Conservation (phyloP, 2,888 invertebrate species). For the Tryphoninae sp. region DNA sequence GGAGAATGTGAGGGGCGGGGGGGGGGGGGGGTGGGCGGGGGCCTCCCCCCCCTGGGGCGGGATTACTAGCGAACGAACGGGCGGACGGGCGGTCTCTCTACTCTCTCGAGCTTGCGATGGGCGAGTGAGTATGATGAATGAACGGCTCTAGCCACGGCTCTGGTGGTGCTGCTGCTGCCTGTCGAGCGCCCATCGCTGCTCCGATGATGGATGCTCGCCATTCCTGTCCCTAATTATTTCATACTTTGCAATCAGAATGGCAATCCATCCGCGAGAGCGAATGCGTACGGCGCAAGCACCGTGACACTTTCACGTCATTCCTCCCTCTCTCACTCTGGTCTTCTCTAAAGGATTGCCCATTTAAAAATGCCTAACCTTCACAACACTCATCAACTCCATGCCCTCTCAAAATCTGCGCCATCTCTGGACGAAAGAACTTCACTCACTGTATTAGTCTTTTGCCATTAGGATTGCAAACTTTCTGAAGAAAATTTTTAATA, state of each 20-base stretch:
- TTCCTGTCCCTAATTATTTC: slow-evolving; percentile 81
- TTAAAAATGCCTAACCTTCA: no score
- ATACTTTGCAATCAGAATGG: slow-evolving; percentile 81
- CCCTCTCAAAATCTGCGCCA: no score
- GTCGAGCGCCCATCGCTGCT: slow-evolving; percentile 59
- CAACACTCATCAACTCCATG: no score
- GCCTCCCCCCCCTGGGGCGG: slow-evolving; percentile 42
- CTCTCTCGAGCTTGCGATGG: slow-evolving; percentile 65
- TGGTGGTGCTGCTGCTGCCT: slow-evolving; percentile 71
- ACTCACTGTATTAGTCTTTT: no score
- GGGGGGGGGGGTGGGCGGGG: slow-evolving; percentile 36
- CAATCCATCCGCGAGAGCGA: slow-evolving; percentile 77
- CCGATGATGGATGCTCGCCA: slow-evolving; percentile 79
- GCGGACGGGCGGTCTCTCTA: slow-evolving; percentile 50
- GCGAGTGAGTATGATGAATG: slow-evolving; percentile 81
- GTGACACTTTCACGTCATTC: background rate
- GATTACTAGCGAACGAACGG: slow-evolving; percentile 53
- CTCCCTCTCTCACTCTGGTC: background rate
- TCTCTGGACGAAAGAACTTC: no score
- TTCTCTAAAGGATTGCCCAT: no score
- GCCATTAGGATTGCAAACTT: no score
- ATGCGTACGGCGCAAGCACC: slow-evolving; percentile 34
- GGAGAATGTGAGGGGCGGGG: slow-evolving; percentile 56
- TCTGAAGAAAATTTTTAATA: no score
- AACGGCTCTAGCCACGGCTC: slow-evolving; percentile 78